Evolutionary conservation across 2,888 invertebrate species (phyloP).

Genomic region (Noctua comes): DNA sequence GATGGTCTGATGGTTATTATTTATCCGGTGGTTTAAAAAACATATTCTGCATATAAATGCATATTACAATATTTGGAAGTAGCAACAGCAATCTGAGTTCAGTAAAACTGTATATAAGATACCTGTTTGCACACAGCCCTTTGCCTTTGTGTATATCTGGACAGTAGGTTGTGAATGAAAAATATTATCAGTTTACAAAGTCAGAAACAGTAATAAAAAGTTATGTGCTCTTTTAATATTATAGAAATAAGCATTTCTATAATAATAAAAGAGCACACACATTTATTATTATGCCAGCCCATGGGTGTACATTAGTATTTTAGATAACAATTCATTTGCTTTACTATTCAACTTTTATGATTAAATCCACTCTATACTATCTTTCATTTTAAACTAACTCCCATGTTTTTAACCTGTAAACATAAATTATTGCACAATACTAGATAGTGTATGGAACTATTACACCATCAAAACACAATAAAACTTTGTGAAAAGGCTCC

Average conservation of each 20-base stretch:
- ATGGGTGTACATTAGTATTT: not conserved
- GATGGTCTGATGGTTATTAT: not conserved
- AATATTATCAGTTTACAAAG: not conserved
- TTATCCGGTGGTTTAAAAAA: not conserved
- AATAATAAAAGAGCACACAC: too few species aligned
- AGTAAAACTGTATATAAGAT: not conserved
- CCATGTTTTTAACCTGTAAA: not conserved
- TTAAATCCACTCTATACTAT: not conserved
- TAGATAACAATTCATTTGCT: not conserved
- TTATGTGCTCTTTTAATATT: too few species aligned
- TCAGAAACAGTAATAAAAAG: not conserved
- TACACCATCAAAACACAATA: conserved; percentile 12
- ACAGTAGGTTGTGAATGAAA: not conserved
- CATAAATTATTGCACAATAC: conserved; percentile 7
- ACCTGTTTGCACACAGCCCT: not conserved
- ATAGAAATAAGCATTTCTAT: not conserved
- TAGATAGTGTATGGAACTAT: not conserved
- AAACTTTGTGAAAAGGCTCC: not conserved
- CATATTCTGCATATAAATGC: too few species aligned
- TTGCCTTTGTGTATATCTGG: not conserved
- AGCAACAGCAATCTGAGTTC: not conserved
- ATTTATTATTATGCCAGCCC: not conserved
- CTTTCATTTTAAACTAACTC: not conserved
- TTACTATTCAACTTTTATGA: not conserved
- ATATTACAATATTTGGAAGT: not conserved